These are phyloP conservation scores for Pristiophorus japonicus DNA, from an alignment of 2,113 vertebrate genomes.

Conservation along the genomic window DNA sequence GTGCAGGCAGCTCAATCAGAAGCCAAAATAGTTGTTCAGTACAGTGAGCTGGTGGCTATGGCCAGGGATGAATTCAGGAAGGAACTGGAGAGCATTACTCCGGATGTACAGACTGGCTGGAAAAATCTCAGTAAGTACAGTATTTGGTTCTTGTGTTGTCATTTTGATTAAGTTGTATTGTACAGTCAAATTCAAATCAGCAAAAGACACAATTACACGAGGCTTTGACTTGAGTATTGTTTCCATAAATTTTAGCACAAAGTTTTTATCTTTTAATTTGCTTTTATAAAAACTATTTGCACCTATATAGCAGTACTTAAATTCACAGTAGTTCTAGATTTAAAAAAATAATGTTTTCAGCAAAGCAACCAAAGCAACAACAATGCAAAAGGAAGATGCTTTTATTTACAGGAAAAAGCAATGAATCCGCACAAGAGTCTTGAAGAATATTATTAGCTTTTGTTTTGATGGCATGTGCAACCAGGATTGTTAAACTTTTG, in stretches of 20 bases:
- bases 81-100: conserved; percentile 88
- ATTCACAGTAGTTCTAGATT: neutral
- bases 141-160: neutral
- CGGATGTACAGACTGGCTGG: conserved; percentile 84
- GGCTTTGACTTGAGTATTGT: neutral
- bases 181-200: neutral
- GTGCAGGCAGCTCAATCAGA: conserved; percentile 83
- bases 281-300: neutral
- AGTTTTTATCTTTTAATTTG: no score
- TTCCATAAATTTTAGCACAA: neutral
- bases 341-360: neutral
- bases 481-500: neutral
- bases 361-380: neutral
- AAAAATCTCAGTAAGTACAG: conserved; percentile 82
- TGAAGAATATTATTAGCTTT: neutral
- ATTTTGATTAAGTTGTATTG: neutral
- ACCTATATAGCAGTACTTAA: neutral
- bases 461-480: neutral
- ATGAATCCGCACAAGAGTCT: neutral
- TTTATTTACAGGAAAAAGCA: no score
- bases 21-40: conserved; percentile 85
- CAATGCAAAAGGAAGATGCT: neutral
- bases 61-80: conserved; percentile 82
- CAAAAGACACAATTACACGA: neutral
- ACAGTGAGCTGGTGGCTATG: conserved; percentile 82